phyloP scores from a whole-genome alignment of 2,888 invertebrate species.

The Gibbula magus region DNA sequence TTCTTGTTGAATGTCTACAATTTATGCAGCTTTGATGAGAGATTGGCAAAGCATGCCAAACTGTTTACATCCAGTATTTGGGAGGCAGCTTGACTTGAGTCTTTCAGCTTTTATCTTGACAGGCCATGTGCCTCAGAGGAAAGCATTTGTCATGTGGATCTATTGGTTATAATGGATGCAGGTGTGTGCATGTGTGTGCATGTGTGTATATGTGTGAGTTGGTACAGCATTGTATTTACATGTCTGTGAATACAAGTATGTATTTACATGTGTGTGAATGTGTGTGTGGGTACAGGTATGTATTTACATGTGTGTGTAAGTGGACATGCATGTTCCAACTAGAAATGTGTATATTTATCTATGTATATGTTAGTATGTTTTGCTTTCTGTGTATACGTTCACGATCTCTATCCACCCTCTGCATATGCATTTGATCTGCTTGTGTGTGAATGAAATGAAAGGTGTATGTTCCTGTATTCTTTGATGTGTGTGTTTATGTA shows the following conservation, averaged over 20 bases:
- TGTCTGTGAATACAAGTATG: not conserved
- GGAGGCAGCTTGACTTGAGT: no score
- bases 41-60: not conserved
- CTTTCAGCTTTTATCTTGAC: no score
- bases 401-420: no score
- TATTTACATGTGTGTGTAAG: not conserved
- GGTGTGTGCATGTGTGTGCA: not conserved
- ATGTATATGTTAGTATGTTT: no score
- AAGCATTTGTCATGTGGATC: not conserved
- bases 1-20: not conserved
- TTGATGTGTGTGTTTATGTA: no score
- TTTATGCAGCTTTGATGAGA: conserved; percentile 1
- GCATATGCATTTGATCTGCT: no score
- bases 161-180: not conserved
- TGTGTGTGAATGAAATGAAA: no score
- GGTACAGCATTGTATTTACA: not conserved
- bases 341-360: no score
- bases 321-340: not conserved
- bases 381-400: no score
- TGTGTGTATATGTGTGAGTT: not conserved
- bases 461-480: no score
- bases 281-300: not conserved
- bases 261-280: not conserved
- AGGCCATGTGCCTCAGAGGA: not conserved
- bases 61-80: no score